A percentile compares a stretch with the other conserved stretches of the same genome.
These are phyloP conservation scores for Cairina moschata DNA, from an alignment of 2,113 vertebrate genomes.

Conservation along the genomic window DNA sequence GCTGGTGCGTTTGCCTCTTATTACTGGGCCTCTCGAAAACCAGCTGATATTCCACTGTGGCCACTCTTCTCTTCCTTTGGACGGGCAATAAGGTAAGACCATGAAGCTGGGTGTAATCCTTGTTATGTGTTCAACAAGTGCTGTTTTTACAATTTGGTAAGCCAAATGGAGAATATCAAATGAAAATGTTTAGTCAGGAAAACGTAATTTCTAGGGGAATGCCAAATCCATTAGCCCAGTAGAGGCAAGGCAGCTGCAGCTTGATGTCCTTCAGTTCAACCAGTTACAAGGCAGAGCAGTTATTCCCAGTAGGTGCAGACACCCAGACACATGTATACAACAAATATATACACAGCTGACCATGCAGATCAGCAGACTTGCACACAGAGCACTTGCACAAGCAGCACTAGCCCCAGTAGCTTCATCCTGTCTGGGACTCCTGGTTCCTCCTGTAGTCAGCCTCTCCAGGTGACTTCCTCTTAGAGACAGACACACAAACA, in stretches of 20 bases:
- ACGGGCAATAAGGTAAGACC: slow-evolving; percentile 87
- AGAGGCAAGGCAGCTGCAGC: not conserved
- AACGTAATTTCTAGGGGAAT: not conserved
- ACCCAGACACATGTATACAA: not conserved
- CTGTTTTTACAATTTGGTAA: not conserved
- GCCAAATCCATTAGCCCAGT: not conserved
- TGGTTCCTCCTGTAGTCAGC: not conserved
- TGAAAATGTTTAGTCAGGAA: not conserved
- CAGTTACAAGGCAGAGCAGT: not conserved
- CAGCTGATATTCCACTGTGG: slow-evolving; percentile 87
- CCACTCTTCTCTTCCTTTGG: slow-evolving; percentile 91
- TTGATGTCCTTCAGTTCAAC: not conserved
- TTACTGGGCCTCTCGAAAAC: slow-evolving; percentile 94
- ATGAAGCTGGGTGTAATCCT: not conserved
- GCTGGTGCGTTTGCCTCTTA: slow-evolving; percentile 96
- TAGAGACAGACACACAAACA: not conserved
- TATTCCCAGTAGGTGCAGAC: not conserved
- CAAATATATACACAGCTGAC: not conserved
- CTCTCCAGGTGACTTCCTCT: not conserved
- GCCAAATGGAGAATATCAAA: not conserved
- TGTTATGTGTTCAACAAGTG: not conserved
- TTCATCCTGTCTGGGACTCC: not conserved
- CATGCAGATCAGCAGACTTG: not conserved
- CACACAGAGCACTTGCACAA: not conserved
- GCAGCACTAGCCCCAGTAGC: not conserved